Conservation (phyloP, 2,888 invertebrate genomes). For the Parnassius smintheus region DNA sequence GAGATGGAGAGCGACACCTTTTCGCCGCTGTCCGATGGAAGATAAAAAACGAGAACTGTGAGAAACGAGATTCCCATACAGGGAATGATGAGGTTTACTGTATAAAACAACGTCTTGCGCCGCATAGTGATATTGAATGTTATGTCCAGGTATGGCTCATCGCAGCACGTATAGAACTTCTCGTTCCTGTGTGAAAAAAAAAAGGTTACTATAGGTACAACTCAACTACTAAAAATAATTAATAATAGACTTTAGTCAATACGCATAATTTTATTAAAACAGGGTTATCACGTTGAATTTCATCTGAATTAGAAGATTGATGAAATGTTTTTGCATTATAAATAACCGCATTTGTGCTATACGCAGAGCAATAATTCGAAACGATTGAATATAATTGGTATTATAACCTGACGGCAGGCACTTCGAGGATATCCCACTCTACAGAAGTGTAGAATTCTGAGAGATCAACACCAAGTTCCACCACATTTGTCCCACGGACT, state of each 20-base stretch:
- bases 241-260: no score
- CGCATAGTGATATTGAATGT: constrained; percentile 98
- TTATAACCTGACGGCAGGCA: constrained; percentile 91
- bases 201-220: constrained; percentile 47
- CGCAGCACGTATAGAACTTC: constrained; percentile 96
- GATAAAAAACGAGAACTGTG: constrained; percentile 95
- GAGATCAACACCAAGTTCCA: constrained; percentile 96
- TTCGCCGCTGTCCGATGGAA: constrained; percentile 97
- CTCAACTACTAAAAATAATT: constrained; percentile 31
- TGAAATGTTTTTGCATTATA: no score
- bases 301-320: no score
- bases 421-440: constrained; percentile 99
- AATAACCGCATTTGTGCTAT: no score
- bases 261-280: no score
- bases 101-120: constrained; percentile 97
- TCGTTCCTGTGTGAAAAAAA: constrained; percentile 84
- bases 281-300: no score
- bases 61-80: constrained; percentile 97
- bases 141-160: constrained; percentile 97
- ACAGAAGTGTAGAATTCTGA: constrained; percentile 99
- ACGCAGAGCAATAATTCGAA: no score
- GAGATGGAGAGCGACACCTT: constrained; percentile 98
- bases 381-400: constrained; percentile 68
- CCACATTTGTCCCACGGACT: constrained; percentile 91
- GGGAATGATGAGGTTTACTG: constrained; percentile 96